A percentile compares a stretch with the other conserved stretches of the same genome.
These are phyloP conservation scores for Hypena proboscidalis DNA, from an alignment of 2,888 invertebrate species.

Conservation along the genomic window DNA sequence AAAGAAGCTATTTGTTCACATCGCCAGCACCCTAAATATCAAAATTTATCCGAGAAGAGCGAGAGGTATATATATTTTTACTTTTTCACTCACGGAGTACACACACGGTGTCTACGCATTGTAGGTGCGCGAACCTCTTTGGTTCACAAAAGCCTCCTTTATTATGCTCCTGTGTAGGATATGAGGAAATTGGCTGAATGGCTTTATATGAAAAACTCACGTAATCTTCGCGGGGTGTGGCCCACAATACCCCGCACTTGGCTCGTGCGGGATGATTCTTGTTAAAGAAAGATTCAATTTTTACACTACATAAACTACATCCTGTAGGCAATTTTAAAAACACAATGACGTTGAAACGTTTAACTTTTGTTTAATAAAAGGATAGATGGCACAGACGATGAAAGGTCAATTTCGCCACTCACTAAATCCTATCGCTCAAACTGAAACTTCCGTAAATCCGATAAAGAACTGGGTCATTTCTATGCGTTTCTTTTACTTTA, in stretches of 20 bases:
- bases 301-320: slow-evolving; percentile 46
- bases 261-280: slow-evolving; percentile 57
- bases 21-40: slow-evolving; percentile 66
- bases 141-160: slow-evolving; percentile 80
- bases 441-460: slow-evolving; percentile 1
- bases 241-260: slow-evolving; percentile 77
- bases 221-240: slow-evolving; percentile 76
- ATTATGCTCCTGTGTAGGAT: slow-evolving; percentile 82
- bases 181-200: slow-evolving; percentile 84
- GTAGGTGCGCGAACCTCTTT: slow-evolving; percentile 79
- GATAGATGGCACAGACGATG: no score
- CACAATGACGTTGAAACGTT: no score
- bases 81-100: slow-evolving; percentile 60
- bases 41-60: slow-evolving; percentile 63
- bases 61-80: slow-evolving; percentile 67
- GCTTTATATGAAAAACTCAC: slow-evolving; percentile 83
- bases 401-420: no score
- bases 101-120: slow-evolving; percentile 72
- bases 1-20: slow-evolving; percentile 67
- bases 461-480: no score
- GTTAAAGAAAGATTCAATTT: slow-evolving; percentile 61
- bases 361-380: no score
- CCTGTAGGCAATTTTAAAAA: no score
- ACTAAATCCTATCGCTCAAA: no score
- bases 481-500: no score